Conservation (phyloP, 2,888 invertebrate genomes). For the Diarsia brunnea region DNA sequence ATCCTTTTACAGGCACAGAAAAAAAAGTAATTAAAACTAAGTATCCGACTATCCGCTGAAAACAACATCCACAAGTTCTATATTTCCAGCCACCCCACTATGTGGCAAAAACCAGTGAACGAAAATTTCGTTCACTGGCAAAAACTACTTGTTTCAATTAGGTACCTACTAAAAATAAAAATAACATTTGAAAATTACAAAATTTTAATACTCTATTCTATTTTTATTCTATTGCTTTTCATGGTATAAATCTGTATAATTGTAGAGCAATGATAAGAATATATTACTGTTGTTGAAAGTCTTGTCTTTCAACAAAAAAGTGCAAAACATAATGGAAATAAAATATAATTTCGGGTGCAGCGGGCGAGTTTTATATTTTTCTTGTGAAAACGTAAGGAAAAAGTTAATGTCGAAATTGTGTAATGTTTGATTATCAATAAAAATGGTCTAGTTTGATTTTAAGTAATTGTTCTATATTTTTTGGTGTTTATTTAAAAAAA, state of each 20-base stretch:
- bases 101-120: too few relatives aligned
- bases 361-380: neutral
- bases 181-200: neutral
- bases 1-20: constrained; percentile 5
- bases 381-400: neutral
- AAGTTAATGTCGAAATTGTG: neutral
- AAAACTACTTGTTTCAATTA: neutral
- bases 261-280: neutral
- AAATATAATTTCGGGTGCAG: neutral
- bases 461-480: neutral
- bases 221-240: neutral
- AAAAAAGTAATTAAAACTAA: neutral
- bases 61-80: neutral
- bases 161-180: too few relatives aligned
- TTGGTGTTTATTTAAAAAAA: neutral
- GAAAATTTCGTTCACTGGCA: too few relatives aligned
- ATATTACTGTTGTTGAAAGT: neutral
- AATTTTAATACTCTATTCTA: too few relatives aligned
- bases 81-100: neutral
- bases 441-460: neutral
- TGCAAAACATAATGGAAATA: neutral
- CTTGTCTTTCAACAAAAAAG: neutral
- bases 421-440: neutral
- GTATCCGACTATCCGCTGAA: neutral
- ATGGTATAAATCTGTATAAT: neutral